Evolutionary conservation across 2,888 invertebrate genomes (phyloP), one percentile per base, ranked within the genome.

Genomic region (Achlya flavicornis): DNA sequence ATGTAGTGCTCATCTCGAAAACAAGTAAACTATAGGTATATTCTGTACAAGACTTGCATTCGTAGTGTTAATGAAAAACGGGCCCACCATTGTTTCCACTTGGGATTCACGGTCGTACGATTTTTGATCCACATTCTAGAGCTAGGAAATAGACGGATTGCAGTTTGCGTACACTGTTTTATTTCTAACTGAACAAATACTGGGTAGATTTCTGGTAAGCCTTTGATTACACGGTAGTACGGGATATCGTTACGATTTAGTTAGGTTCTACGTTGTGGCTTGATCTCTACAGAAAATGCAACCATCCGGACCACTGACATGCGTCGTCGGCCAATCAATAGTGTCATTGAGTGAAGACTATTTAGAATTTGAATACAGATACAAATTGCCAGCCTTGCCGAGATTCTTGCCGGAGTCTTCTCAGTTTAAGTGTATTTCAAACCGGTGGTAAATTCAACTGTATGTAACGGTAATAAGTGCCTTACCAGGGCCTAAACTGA

Each of bases 51-150:
- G 4, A 38, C 38, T 38, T 16, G 6, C 4, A 48, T 16, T 6
- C 53, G 19, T 53, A 19, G 61, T 66, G 68, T 64, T 72, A 71
- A 73, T 72, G 75, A 74, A 70, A 71, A 74, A 72, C 64, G 64
- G 61, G 64, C 62, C 14, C 16, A 69, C 61, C 10, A 69, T 75
- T 74, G 74, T 76, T 71, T 53, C 35, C 12, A 53, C 35, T 53
- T 7, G 16, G 53, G 19, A 19, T 53, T 53, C 58, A 65, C 69
- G 63, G 62, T 32, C 61, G 61, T 66, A 57, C 65, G 69, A 64
- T 62, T 72, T 68, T 67, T 65, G 67, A 65, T 72, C 63, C 62
- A 58, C n/a, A 62, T 63, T 59, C 63, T 4, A 3, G 12, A 53
- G 62, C 33, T 58, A 61, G 14, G 35, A 3, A 53, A 53, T 48